Percentiles rank a stretch among this genome's conserved stretches.
Conservation (phyloP, 2,113 vertebrate genomes). For the Scomber colias region DNA sequence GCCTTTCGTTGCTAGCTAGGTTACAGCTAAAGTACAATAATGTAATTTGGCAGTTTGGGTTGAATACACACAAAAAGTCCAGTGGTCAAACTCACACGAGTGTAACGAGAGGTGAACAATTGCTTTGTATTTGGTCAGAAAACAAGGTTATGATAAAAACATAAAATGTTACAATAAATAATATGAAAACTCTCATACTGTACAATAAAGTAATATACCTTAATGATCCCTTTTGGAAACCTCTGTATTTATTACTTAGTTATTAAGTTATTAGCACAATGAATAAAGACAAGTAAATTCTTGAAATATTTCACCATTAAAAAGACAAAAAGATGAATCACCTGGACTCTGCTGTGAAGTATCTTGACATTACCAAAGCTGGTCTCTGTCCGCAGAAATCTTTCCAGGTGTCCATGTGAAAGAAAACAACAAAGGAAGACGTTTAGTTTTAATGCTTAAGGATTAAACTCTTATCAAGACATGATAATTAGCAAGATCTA, state of each 20-base stretch:
- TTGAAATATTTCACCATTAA: neutral
- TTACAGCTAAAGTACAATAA: too few relatives aligned
- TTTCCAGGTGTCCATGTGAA: constrained; percentile 60
- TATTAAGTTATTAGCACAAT: neutral
- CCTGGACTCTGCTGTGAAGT: constrained; percentile 59
- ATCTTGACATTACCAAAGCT: constrained; percentile 82
- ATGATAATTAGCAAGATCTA: constrained; percentile 11
- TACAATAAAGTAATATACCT: neutral
- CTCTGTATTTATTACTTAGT: neutral
- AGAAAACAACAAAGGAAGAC: constrained; percentile 36
- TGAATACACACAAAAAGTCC: too few relatives aligned
- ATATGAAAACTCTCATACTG: neutral
- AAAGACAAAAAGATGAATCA: constrained; percentile 41
- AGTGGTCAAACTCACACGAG: too few relatives aligned
- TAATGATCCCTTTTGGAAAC: constrained; percentile 1
- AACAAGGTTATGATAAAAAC: too few relatives aligned
- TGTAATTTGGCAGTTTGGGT: too few relatives aligned
- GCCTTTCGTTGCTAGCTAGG: too few relatives aligned
- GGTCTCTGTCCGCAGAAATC: constrained; percentile 85
- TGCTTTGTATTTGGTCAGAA: too few relatives aligned
- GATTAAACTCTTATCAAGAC: neutral
- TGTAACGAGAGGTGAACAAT: too few relatives aligned
- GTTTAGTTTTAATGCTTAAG: constrained; percentile 5
- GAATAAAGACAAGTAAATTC: neutral
- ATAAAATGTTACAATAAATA: neutral